Percentiles rank a stretch among this genome's conserved stretches.
Evolutionary conservation across 2,797 vertebrate species (phyloP).

Genomic region (Sciaenops ocellatus): DNA sequence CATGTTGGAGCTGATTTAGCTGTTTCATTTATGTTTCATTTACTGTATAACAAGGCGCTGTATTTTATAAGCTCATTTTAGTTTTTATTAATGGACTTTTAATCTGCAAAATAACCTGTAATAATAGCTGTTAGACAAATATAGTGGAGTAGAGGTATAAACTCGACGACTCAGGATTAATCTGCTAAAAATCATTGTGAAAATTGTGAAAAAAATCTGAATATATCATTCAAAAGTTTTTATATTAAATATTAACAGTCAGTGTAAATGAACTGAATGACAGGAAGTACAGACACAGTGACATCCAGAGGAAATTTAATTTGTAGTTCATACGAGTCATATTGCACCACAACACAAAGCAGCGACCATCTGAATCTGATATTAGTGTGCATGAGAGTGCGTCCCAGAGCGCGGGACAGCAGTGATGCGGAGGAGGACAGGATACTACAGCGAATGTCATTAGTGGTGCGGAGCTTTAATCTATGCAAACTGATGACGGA

Average conservation of each 20-base stretch:
- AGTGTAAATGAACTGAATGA: not conserved
- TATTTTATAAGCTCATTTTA: not conserved
- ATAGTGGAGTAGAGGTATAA: not conserved
- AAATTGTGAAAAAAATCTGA: not conserved
- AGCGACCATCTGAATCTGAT: conserved; percentile 38
- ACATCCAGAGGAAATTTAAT: conserved; percentile 64
- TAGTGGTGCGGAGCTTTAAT: conserved; percentile 60
- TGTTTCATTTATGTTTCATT: not conserved
- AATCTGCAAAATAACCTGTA: not conserved
- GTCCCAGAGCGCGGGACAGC: conserved; percentile 18
- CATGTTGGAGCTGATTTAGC: not conserved
- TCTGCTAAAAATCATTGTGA: too few species aligned
- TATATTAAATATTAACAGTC: not conserved
- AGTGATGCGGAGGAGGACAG: conserved; percentile 1
- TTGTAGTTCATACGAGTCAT: conserved; percentile 52
- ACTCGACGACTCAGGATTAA: not conserved
- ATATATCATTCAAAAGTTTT: not conserved
- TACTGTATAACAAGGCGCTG: not conserved
- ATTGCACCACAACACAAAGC: conserved; percentile 62
- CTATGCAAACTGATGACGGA: conserved; percentile 51
- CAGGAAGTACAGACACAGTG: conserved; percentile 14
- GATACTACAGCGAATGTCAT: conserved; percentile 21
- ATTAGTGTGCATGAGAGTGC: conserved; percentile 36
- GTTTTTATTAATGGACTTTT: too few species aligned
- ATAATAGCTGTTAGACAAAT: not conserved